Evolutionary conservation across 2,888 invertebrate species (phyloP).

Genomic region (Netelia inedita): DNA sequence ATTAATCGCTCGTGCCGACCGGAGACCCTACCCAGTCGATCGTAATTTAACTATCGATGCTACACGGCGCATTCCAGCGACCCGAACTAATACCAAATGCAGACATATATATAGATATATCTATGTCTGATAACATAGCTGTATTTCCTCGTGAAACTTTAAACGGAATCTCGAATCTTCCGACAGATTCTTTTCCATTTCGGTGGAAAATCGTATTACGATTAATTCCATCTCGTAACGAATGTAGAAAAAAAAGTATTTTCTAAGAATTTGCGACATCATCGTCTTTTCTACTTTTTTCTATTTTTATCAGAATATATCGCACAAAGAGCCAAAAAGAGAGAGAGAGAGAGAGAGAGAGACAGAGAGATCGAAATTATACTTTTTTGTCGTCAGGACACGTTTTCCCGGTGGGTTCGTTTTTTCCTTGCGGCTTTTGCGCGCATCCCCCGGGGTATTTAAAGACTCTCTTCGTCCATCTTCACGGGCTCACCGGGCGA

Average conservation of each 20-base stretch:
- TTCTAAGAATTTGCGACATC: neutral
- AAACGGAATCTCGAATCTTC: slow-evolving; percentile 22
- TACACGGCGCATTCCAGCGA: slow-evolving; percentile 59
- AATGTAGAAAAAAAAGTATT: neutral
- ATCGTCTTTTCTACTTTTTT: neutral
- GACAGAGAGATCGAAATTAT: slow-evolving; percentile 77
- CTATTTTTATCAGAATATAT: neutral
- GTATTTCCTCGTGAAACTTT: slow-evolving; percentile 31
- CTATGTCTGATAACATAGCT: neutral
- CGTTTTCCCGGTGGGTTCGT: slow-evolving; percentile 75
- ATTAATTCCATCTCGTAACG: neutral
- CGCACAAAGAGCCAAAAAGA: neutral
- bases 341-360: slow-evolving; percentile 23
- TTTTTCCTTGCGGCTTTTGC: slow-evolving; percentile 71
- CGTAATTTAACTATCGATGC: slow-evolving; percentile 69
- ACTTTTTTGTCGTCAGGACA: slow-evolving; percentile 82
- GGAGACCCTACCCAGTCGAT: slow-evolving; percentile 52
- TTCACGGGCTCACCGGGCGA: slow-evolving; percentile 74
- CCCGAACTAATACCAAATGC: slow-evolving; percentile 55
- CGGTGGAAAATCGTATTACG: neutral
- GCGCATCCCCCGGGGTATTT: slow-evolving; percentile 83
- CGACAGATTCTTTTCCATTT: slow-evolving; percentile 8
- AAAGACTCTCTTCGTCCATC: slow-evolving; percentile 82
- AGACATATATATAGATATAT: slow-evolving; percentile 8
- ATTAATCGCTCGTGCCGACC: slow-evolving; percentile 81